Evolutionary conservation across 1,140 invertebrate genomes (phyloP).

Genomic region (Drosophila lowei): DNA sequence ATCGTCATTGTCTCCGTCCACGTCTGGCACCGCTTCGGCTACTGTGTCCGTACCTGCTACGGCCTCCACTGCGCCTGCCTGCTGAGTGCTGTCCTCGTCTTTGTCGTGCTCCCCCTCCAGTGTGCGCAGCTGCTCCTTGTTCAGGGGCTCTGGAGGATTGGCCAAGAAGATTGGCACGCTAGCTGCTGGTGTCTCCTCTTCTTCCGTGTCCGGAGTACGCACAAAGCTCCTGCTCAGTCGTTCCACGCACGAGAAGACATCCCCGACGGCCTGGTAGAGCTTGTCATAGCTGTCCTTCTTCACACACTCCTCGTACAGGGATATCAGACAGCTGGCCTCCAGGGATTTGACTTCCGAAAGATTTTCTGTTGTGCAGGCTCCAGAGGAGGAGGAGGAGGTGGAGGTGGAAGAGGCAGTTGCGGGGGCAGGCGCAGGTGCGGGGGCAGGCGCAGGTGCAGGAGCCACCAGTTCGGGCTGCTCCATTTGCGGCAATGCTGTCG

Average conservation of each 20-base stretch:
- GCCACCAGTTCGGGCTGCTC: background rate
- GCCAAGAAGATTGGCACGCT: constrained; percentile 2
- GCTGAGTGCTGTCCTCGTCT: constrained; percentile 88
- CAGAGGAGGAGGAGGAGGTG: constrained; percentile 24
- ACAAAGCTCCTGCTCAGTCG: constrained; percentile 86
- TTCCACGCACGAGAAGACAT: constrained; percentile 89
- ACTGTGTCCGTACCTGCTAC: constrained; percentile 5
- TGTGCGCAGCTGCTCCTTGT: constrained; percentile 88
- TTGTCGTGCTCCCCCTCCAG: constrained; percentile 92
- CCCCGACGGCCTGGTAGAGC: constrained; percentile 87
- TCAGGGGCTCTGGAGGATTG: constrained; percentile 77
- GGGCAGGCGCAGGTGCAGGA: background rate
- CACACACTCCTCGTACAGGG: constrained; percentile 88
- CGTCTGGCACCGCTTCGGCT: background rate
- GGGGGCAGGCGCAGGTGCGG: background rate
- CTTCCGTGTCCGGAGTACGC: constrained; percentile 53
- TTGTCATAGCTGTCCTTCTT: constrained; percentile 86
- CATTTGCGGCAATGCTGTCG: no score
- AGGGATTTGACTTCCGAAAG: constrained; percentile 84
- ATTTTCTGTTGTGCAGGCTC: constrained; percentile 46
- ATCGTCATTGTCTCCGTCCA: constrained; percentile 24
- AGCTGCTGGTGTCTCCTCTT: constrained; percentile 78
- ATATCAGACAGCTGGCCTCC: constrained; percentile 87
- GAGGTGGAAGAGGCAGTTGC: background rate
- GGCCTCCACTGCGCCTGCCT: constrained; percentile 64